phyloP scores from a whole-genome alignment of 2,797 vertebrate species.

The Leptodactylus fallax region DNA sequence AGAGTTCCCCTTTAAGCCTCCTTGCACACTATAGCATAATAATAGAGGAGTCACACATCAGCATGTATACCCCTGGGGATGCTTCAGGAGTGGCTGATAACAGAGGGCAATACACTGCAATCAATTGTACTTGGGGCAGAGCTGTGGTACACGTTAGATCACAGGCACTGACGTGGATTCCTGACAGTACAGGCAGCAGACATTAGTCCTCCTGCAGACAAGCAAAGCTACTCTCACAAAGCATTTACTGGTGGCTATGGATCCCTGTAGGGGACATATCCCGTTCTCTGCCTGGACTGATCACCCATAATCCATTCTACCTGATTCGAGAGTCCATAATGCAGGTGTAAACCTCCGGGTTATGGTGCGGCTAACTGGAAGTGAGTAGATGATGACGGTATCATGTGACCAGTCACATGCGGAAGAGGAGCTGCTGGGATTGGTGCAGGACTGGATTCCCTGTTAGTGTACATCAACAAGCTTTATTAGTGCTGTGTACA shows the following conservation, averaged over 20 bases:
- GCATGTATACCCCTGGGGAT: too few species aligned
- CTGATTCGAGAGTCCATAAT: constrained; percentile 8
- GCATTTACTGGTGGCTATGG: not conserved
- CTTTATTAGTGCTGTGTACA: not conserved
- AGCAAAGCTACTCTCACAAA: not conserved
- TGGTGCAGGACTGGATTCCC: not conserved
- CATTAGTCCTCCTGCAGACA: not conserved
- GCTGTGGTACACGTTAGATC: too few species aligned
- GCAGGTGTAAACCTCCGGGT: not conserved
- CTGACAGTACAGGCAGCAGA: not conserved
- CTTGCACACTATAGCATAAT: too few species aligned
- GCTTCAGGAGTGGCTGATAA: too few species aligned
- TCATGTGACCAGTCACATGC: not conserved
- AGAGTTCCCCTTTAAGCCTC: too few species aligned
- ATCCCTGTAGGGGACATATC: not conserved
- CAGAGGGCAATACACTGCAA: too few species aligned
- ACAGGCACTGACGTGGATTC: not conserved
- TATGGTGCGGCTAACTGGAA: not conserved
- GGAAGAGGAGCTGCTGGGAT: not conserved
- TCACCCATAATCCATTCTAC: not conserved
- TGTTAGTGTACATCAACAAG: not conserved
- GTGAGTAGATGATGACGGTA: not conserved
- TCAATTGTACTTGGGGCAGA: too few species aligned
- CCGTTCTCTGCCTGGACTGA: not conserved
- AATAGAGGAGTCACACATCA: too few species aligned